Evolutionary conservation across 2,888 invertebrate genomes (phyloP).

Genomic region (Netelia melanura): DNA sequence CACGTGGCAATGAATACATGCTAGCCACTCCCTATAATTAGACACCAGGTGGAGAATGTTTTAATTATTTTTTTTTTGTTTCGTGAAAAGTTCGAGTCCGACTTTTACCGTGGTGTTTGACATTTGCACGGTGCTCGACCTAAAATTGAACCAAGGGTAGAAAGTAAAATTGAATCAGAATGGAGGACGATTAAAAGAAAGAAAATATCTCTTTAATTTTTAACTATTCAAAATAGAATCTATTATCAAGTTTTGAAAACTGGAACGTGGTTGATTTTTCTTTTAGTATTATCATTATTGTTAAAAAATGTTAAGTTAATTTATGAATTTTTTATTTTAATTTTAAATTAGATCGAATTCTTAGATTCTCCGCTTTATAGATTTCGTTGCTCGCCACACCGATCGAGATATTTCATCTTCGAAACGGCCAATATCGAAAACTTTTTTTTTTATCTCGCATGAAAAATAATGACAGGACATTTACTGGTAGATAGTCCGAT

Average conservation of each 20-base stretch:
- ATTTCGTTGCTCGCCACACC: neutral
- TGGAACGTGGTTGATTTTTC: too few relatives aligned
- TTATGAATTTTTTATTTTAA: too few relatives aligned
- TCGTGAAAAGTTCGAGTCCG: neutral
- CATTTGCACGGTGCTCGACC: neutral
- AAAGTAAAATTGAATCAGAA: neutral
- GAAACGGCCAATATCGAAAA: neutral
- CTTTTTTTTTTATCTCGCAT: neutral
- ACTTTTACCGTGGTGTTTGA: neutral
- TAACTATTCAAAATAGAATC: too few relatives aligned
- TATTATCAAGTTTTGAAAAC: too few relatives aligned
- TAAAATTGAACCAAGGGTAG: neutral
- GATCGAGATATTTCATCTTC: neutral
- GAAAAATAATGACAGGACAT: neutral
- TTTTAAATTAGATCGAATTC: too few relatives aligned
- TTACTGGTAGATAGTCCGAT: neutral
- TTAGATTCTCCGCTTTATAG: too few relatives aligned
- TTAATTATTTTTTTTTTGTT: neutral
- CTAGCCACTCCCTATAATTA: neutral
- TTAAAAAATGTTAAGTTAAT: too few relatives aligned
- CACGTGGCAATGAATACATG: neutral
- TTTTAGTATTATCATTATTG: too few relatives aligned
- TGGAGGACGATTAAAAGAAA: too few relatives aligned
- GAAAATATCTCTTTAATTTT: too few relatives aligned
- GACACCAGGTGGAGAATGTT: neutral